These are phyloP conservation scores for Drosophila prostipennis DNA, from an alignment of 2,888 invertebrate species.

Conservation along the genomic window DNA sequence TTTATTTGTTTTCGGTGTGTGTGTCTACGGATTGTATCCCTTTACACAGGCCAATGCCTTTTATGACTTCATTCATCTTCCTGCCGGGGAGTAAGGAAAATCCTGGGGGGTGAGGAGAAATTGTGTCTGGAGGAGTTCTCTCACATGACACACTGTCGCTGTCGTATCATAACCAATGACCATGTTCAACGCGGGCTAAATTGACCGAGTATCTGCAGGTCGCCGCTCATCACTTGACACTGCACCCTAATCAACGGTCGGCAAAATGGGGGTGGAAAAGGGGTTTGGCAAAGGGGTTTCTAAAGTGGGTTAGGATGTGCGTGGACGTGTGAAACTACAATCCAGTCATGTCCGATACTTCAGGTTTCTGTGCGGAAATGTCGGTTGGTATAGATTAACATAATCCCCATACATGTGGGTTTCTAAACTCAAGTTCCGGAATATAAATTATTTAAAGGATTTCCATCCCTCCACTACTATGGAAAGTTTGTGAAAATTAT, in stretches of 20 bases:
- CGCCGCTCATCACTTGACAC: conserved; percentile 41
- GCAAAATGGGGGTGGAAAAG: conserved; percentile 1
- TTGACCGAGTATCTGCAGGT: conserved; percentile 38
- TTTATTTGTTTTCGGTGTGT: conserved; percentile 30
- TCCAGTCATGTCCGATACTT: conserved; percentile 32
- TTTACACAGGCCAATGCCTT: conserved; percentile 68
- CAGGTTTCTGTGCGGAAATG: conserved; percentile 27
- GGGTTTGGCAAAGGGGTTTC: neutral
- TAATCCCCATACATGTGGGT: conserved; percentile 54
- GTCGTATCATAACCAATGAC: conserved; percentile 60
- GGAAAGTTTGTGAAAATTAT: neutral
- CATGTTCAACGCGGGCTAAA: conserved; percentile 58
- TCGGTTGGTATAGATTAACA: conserved; percentile 54
- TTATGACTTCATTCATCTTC: conserved; percentile 55
- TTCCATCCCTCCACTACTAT: neutral
- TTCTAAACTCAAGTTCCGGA: neutral
- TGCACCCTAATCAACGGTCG: conserved; percentile 67
- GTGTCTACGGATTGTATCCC: conserved; percentile 42
- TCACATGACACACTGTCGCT: conserved; percentile 14
- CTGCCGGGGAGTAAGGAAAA: neutral
- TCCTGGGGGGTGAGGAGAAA: neutral
- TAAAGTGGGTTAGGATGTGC: conserved; percentile 24
- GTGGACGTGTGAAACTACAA: conserved; percentile 33
- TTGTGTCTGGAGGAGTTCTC: conserved; percentile 8
- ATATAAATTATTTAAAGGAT: neutral